phyloP scores from a whole-genome alignment of 2,797 vertebrate species.

The Kryptopterus vitreolus region DNA sequence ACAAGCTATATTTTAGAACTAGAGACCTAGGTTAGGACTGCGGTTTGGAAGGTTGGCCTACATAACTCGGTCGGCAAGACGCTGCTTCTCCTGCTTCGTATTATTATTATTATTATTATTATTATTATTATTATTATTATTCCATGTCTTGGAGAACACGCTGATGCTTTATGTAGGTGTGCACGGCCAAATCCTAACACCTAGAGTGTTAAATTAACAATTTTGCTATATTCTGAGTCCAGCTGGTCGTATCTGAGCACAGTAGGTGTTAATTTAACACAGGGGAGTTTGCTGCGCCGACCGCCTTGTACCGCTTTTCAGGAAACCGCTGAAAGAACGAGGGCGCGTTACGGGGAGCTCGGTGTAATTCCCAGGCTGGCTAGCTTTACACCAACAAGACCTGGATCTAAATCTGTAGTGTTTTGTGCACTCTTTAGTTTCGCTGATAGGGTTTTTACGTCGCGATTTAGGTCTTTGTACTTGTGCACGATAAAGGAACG shows the following conservation, averaged over 20 bases:
- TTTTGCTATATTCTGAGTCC: slow-evolving; percentile 34
- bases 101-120: too few relatives aligned
- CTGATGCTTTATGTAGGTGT: slow-evolving; percentile 22
- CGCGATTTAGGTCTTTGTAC: slow-evolving; percentile 9
- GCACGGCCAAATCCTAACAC: slow-evolving; percentile 28
- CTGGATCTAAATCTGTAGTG: slow-evolving; percentile 27
- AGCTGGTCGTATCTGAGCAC: slow-evolving; percentile 33
- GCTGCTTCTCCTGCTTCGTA: too few relatives aligned
- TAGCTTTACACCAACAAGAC: not conserved
- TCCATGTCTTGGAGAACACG: not conserved
- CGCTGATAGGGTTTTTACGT: slow-evolving; percentile 16
- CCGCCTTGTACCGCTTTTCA: not conserved
- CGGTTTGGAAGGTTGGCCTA: not conserved
- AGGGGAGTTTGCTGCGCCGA: slow-evolving; percentile 2
- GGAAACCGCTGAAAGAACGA: slow-evolving; percentile 8
- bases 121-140: too few relatives aligned
- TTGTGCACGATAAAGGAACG: too few relatives aligned
- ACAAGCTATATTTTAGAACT: not conserved
- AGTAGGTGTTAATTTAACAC: slow-evolving; percentile 26
- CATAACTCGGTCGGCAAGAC: slow-evolving; percentile 5
- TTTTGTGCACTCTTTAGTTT: slow-evolving; percentile 10
- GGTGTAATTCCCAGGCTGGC: slow-evolving; percentile 10
- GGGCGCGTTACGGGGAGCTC: slow-evolving; percentile 1
- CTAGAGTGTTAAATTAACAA: slow-evolving; percentile 37
- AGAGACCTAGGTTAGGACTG: not conserved